phyloP scores from a whole-genome alignment of 1,140 invertebrate species.

The Drosophila cardini region DNA sequence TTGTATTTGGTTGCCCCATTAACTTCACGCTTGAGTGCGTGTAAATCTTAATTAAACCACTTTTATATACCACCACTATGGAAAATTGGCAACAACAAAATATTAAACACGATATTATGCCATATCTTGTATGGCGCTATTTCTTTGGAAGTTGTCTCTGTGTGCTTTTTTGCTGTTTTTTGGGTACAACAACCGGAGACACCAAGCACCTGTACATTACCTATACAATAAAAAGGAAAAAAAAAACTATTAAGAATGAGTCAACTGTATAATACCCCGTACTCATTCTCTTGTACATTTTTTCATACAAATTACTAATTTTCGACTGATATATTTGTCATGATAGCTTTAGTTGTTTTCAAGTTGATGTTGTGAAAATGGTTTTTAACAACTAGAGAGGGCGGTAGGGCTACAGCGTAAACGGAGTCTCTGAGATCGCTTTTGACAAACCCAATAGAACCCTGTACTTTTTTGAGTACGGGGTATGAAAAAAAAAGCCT shows the following conservation, averaged over 20 bases:
- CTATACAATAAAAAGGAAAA: conserved; percentile 4
- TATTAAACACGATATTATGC: conserved; percentile 16
- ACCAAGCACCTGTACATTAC: conserved; percentile 54
- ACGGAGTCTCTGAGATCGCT: too few relatives aligned
- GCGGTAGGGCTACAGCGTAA: too few relatives aligned
- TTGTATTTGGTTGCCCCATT: conserved; percentile 28
- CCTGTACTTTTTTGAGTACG: too few relatives aligned
- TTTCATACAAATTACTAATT: too few relatives aligned
- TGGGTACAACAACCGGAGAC: conserved; percentile 51
- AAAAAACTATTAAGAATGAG: too few relatives aligned
- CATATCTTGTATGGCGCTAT: conserved; percentile 30
- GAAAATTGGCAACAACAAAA: conserved; percentile 36
- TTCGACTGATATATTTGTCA: too few relatives aligned
- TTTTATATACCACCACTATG: conserved; percentile 55
- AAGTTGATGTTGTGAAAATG: too few relatives aligned
- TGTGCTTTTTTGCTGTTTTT: conserved; percentile 12
- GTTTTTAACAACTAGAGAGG: too few relatives aligned
- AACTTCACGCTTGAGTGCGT: conserved; percentile 59
- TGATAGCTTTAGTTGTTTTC: too few relatives aligned
- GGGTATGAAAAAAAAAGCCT: background rate
- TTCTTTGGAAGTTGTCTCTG: conserved; percentile 21
- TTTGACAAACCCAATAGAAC: too few relatives aligned
- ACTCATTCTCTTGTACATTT: too few relatives aligned
- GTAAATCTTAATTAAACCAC: conserved; percentile 61
- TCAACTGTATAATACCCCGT: too few relatives aligned